These are phyloP conservation scores for Apantesis nais DNA, from an alignment of 2,888 invertebrate species.

Conservation along the genomic window DNA sequence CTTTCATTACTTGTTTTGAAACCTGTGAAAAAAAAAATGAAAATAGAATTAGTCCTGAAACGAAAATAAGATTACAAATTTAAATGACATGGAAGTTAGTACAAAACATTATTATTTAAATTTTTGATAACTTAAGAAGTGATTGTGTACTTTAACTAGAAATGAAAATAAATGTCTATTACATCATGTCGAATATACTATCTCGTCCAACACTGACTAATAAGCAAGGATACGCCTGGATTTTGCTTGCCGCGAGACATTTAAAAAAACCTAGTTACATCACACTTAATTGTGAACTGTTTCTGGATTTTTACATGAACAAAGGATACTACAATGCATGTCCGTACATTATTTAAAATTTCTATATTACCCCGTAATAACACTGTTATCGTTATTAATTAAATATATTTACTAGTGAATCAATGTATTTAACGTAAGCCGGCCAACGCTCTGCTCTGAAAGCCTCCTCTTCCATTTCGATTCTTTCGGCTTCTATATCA, in stretches of 20 bases:
- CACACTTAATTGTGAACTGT: too few species aligned
- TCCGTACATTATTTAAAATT: background rate
- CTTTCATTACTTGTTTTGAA: slow-evolving; percentile 75
- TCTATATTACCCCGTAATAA: background rate
- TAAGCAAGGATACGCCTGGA: too few species aligned
- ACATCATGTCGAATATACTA: too few species aligned
- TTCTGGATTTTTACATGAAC: too few species aligned
- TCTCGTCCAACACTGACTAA: too few species aligned
- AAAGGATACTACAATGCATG: background rate
- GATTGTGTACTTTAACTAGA: too few species aligned
- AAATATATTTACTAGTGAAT: slow-evolving; percentile 64
- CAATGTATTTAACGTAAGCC: slow-evolving; percentile 81
- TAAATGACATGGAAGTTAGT: background rate
- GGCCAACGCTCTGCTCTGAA: slow-evolving; percentile 78
- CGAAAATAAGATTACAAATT: background rate
- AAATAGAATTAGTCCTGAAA: background rate
- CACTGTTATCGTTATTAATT: background rate
- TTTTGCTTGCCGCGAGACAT: background rate
- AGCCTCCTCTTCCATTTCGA: slow-evolving; percentile 69
- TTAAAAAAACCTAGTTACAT: too few species aligned
- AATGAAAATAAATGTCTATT: too few species aligned
- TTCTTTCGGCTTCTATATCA: slow-evolving; percentile 75
- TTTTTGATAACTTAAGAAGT: too few species aligned
- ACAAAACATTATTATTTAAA: too few species aligned
- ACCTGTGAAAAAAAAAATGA: slow-evolving; percentile 63